These are phyloP conservation scores for Phalacrocorax brasilianus DNA, from an alignment of 2,113 vertebrate species.

Conservation along the genomic window DNA sequence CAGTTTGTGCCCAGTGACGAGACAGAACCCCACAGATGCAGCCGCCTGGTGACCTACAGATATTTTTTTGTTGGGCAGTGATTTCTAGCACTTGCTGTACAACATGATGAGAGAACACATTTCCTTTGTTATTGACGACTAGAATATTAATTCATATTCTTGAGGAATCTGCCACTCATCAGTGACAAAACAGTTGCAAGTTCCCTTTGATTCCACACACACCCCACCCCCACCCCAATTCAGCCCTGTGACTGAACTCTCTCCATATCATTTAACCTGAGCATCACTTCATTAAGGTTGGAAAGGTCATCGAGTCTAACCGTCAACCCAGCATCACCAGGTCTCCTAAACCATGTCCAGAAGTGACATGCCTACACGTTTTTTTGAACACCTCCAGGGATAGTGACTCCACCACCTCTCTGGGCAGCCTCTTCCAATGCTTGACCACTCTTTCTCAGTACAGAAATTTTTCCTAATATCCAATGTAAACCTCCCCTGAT, in stretches of 20 bases:
- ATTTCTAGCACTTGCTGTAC: neutral
- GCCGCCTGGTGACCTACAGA: neutral
- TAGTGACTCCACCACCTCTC: too few relatives aligned
- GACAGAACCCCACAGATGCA: neutral
- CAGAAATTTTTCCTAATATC: too few relatives aligned
- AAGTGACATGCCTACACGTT: too few relatives aligned
- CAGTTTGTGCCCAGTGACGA: neutral
- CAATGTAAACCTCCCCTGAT: too few relatives aligned
- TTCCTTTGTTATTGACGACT: neutral
- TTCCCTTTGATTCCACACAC: neutral
- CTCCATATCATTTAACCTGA: neutral
- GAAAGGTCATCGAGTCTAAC: too few relatives aligned
- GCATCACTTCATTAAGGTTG: too few relatives aligned
- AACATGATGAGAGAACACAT: neutral
- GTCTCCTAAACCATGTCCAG: too few relatives aligned
- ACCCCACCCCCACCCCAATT: neutral
- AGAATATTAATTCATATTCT: neutral
- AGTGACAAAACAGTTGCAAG: neutral
- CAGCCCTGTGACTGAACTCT: neutral
- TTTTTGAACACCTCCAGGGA: too few relatives aligned
- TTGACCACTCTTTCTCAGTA: too few relatives aligned
- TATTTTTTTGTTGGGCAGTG: neutral
- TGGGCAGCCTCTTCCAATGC: too few relatives aligned
- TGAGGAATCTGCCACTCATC: neutral
- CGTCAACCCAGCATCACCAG: too few relatives aligned